Percentiles rank a stretch among this genome's conserved stretches.
These are phyloP conservation scores for Masticophis lateralis DNA, from an alignment of 2,797 vertebrate species.

Conservation along the genomic window DNA sequence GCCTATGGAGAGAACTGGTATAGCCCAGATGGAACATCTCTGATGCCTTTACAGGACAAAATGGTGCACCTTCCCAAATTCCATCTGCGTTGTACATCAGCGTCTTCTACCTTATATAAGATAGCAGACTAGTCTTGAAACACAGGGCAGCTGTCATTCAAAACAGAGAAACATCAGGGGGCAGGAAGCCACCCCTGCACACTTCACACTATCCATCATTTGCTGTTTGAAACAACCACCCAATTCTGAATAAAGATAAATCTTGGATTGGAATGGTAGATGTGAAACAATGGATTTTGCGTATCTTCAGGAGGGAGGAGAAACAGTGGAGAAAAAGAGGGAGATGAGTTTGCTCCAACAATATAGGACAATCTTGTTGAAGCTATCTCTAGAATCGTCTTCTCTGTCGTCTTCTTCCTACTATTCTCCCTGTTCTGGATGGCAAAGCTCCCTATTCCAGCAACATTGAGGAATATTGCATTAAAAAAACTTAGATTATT, in stretches of 20 bases:
- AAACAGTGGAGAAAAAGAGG: not conserved
- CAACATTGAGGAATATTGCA: fast-evolving
- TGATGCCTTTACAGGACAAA: not conserved
- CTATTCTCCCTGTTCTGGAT: not conserved
- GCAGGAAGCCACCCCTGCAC: not conserved
- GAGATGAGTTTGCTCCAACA: not conserved
- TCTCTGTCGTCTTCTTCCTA: not conserved
- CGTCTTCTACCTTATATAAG: not conserved
- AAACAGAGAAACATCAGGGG: not conserved
- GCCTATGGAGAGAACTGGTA: not conserved
- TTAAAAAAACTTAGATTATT: not conserved
- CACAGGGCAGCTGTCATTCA: not conserved
- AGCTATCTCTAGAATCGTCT: not conserved
- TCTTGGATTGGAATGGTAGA: not conserved
- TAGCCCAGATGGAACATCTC: not conserved
- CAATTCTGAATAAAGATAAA: not conserved
- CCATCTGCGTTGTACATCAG: not conserved
- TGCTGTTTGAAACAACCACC: not conserved
- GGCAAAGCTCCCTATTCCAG: not conserved
- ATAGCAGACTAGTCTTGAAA: not conserved
- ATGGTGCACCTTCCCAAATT: not conserved
- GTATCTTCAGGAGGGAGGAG: not conserved
- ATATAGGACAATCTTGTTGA: not conserved
- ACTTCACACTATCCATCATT: not conserved
- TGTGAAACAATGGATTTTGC: not conserved